Base-by-base conservation (phyloP, 2,113 vertebrate species). In the Perognathus longimembris region DNA sequence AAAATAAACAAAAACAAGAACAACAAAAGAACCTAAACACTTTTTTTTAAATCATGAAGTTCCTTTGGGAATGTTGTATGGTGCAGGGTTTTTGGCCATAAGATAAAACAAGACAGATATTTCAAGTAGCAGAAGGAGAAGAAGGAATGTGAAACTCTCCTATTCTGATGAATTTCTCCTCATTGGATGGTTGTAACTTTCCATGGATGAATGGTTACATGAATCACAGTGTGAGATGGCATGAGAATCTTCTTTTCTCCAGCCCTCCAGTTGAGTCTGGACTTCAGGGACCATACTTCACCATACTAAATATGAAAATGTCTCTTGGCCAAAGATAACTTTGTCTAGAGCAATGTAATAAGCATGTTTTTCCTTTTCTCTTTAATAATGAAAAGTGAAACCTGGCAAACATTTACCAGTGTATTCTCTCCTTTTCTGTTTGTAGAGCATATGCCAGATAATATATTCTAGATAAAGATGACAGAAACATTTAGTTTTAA, bases 401-500 rank as follows among this genome's bases (percentile, higher is more conserved):
- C 15, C 40, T 61, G 85, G 21, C 59, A 78, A 85, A 0, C 1
- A 77, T 81, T 45, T 45, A 42, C 10, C 7, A 83, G 63, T 42
- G 20, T 2, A 17, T 69, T 86, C 84, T 36, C 32, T 86, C 42
- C 28, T 63, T 1, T 32, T 88, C 42, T 63, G 7, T 54, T 28
- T 76, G 85, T 34, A 24, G 2, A 80, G 50, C 30, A 61, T 54
- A 57, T n/a, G 76, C 7, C 30, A 61, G 66, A 71, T 40, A 78
- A 69, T 15, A 40, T 38, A 8, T 38, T 79, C 71, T 63, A 54
- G 54, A 1, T 54, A 54, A 9, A 75, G 54, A 63, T 24, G 91
- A 24, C 42, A 79, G 38, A 28, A 84, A 70, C 50, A 70, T 69
- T 66, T 85, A 57, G 73, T 86, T 88, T 93, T 81, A 86, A 90